phyloP scores from a whole-genome alignment of 2,888 invertebrate genomes.

The Hypolimnas misippus region DNA sequence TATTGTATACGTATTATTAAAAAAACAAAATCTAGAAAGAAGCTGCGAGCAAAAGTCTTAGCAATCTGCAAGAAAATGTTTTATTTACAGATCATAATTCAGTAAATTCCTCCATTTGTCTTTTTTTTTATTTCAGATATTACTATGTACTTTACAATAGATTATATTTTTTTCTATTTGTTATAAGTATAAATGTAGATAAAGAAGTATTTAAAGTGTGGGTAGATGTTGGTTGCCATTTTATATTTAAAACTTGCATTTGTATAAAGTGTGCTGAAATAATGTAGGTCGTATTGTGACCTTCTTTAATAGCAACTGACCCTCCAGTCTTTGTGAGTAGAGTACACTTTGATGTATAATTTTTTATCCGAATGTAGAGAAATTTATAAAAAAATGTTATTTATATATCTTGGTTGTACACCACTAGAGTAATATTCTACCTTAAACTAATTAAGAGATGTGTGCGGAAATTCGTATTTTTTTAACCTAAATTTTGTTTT shows the following conservation, averaged over 20 bases:
- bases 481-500: background rate
- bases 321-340: constrained; percentile 23
- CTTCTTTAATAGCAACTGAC: constrained; percentile 28
- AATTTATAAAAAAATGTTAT: background rate
- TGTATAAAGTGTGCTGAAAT: constrained; percentile 21
- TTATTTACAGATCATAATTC: no score
- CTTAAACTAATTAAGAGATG: background rate
- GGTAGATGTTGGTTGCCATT: background rate
- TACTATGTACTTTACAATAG: no score
- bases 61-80: no score
- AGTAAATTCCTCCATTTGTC: no score
- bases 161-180: no score
- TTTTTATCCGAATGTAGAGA: background rate
- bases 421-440: background rate
- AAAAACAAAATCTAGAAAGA: no score
- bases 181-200: background rate
- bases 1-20: no score
- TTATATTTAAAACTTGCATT: constrained; percentile 19
- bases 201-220: background rate
- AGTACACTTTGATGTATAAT: constrained; percentile 16
- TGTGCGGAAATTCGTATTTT: background rate
- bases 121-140: no score
- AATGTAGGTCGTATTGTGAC: constrained; percentile 31
- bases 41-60: no score
- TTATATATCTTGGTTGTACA: constrained; percentile 6